Conservation (phyloP, 1,140 invertebrate species). For the Eriosoma lanigerum region DNA sequence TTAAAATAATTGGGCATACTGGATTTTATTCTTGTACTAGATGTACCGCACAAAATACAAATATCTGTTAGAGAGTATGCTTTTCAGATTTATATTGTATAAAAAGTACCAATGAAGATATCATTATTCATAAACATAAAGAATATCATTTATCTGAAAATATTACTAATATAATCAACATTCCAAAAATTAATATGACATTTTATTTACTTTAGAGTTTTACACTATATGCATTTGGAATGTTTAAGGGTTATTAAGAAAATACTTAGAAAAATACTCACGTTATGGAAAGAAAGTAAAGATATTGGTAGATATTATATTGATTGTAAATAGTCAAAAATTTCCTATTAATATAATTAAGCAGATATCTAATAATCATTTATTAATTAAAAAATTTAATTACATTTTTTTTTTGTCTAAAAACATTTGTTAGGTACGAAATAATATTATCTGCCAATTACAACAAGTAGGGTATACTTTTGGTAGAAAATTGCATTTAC, state of each 20-base stretch:
- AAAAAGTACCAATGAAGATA: neutral
- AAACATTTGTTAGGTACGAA: constrained; percentile 55
- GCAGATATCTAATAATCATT: neutral
- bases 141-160: neutral
- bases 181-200: neutral
- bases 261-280: constrained; percentile 26
- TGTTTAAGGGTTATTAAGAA: constrained; percentile 24
- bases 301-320: constrained; percentile 8
- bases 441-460: constrained; percentile 4
- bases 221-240: constrained; percentile 1
- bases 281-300: constrained; percentile 24
- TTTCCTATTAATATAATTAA: neutral
- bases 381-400: neutral
- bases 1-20: constrained; percentile 18
- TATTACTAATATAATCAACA: constrained; percentile 15
- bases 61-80: neutral
- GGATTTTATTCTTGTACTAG: constrained; percentile 3
- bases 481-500: too few species aligned
- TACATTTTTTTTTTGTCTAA: constrained; percentile 53
- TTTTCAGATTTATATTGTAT: neutral
- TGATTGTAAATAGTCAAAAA: constrained; percentile 12
- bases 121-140: neutral
- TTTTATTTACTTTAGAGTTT: neutral
- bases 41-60: constrained; percentile 5
- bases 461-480: too few species aligned